A percentile compares a stretch with the other conserved stretches of the same genome.
phyloP scores from a whole-genome alignment of 2,888 invertebrate genomes.

The Macrophya alboannulata region DNA sequence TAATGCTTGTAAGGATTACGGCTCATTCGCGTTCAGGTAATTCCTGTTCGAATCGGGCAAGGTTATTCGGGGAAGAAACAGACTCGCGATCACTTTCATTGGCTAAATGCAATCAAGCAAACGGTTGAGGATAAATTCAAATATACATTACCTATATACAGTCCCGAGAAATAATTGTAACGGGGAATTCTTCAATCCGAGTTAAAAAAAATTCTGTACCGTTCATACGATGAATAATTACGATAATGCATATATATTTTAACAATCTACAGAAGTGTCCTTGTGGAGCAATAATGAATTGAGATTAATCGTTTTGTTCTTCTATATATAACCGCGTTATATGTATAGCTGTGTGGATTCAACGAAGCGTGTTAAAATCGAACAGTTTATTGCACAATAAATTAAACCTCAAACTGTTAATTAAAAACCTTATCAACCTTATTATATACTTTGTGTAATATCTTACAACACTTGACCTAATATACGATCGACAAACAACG shows the following conservation, averaged over 20 bases:
- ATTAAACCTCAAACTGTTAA: conserved; percentile 42
- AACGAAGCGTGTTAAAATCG: conserved; percentile 22
- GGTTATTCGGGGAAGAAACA: conserved; percentile 14
- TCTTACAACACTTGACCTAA: conserved; percentile 43
- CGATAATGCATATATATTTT: not conserved
- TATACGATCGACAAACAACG: conserved; percentile 20
- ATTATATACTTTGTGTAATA: conserved; percentile 18
- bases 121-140: not conserved
- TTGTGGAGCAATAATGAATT: not conserved
- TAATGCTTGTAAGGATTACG: conserved; percentile 37
- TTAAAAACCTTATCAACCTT: conserved; percentile 38
- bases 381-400: conserved; percentile 29
- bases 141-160: not conserved
- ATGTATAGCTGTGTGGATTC: not conserved
- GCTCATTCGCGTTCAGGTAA: conserved; percentile 24
- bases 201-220: not conserved
- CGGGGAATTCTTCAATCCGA: not conserved
- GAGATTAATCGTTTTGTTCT: conserved; percentile 25
- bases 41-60: conserved; percentile 34
- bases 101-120: not conserved
- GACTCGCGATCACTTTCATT: conserved; percentile 31
- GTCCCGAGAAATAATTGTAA: not conserved
- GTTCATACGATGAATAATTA: not conserved
- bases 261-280: not conserved
- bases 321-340: not conserved